A percentile compares a stretch with the other conserved stretches of the same genome.
Evolutionary conservation across 1,140 invertebrate species (phyloP).

Genomic region (Drosophila parabipectinata): DNA sequence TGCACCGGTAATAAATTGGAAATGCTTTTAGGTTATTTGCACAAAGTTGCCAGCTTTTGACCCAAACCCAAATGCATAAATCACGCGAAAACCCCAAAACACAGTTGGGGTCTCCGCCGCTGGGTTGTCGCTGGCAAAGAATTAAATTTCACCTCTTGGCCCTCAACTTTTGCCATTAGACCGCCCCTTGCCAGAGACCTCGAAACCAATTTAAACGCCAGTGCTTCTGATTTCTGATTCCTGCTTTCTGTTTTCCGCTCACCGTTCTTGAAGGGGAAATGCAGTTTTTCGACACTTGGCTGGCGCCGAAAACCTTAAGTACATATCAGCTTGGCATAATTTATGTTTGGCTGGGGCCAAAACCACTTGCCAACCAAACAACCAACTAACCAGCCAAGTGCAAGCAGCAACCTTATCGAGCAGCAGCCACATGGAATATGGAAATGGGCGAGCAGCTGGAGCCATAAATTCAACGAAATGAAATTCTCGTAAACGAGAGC

Average conservation of each 20-base stretch:
- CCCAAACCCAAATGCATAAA: constrained; percentile 72
- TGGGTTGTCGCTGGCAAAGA: constrained; percentile 40
- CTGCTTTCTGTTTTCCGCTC: not conserved
- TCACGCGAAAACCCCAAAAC: constrained; percentile 56
- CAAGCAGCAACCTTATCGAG: constrained; percentile 48
- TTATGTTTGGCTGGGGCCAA: constrained; percentile 53
- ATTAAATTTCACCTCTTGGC: constrained; percentile 54
- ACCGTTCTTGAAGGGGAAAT: constrained; percentile 23
- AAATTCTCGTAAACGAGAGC: constrained; percentile 16
- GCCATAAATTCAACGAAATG: constrained; percentile 57
- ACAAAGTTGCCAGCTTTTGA: constrained; percentile 44
- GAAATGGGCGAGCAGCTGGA: constrained; percentile 51
- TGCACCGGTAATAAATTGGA: constrained; percentile 70
- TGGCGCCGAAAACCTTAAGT: constrained; percentile 60
- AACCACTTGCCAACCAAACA: not conserved
- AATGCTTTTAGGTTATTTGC: constrained; percentile 64
- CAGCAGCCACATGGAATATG: constrained; percentile 41
- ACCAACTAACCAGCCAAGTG: not conserved
- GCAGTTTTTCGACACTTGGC: constrained; percentile 58
- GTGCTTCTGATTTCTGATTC: not conserved
- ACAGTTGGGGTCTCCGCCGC: constrained; percentile 25
- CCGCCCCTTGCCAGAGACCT: not conserved
- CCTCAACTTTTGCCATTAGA: constrained; percentile 67
- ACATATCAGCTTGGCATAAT: constrained; percentile 69
- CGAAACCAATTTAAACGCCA: constrained; percentile 1